Evolutionary conservation across 2,113 vertebrate genomes (phyloP), one percentile per base, ranked within the genome.

Genomic region (Maccullochella peelii): DNA sequence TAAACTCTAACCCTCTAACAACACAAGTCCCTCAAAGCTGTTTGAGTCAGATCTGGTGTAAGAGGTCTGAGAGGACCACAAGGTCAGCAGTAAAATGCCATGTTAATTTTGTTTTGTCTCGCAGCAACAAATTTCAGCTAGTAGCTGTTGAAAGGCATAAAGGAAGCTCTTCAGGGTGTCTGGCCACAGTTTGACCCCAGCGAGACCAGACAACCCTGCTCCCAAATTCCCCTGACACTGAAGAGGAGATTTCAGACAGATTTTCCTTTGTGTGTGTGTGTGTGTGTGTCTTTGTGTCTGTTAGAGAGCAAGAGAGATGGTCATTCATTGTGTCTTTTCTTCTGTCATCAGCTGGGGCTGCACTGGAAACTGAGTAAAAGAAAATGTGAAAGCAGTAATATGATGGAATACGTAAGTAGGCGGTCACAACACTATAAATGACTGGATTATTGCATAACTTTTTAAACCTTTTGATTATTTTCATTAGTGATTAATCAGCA

Each of bases 371-470:
- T 99, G 95, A 99, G 97, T 83, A 98, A 97, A 96, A 97, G 98
- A 96, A 99, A 99, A 98, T 99, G 98, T 75, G 98, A 99, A 96
- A 97, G 96, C 95, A 99, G 96, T 95, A 99, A 99, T 93, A 99
- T 99, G 98, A 98, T 99, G 97, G 98, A 99, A 95, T 96, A 95
- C 87, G 95, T 96, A 90, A 95, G 95, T 95, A 23, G 1, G 4
- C 44, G 52, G 33, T 58, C 36, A 18, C 20, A 61, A 15, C 42
- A 40, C 25, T 25, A 0, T 70, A n/a, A 68, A 52, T 70, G 20
- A 25, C 67, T 63, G 0, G 9, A 36, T 63, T 50, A 49, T 49
- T 73, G 3, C 27, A 42, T n/a, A 44, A 30, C 27, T 30, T 36
- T 8, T 16, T 25, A 8, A 27, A 49, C 0, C 0, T 54, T 23